Evolutionary conservation across 2,888 invertebrate species (phyloP).

Genomic region (Stenolophus ochropezus): DNA sequence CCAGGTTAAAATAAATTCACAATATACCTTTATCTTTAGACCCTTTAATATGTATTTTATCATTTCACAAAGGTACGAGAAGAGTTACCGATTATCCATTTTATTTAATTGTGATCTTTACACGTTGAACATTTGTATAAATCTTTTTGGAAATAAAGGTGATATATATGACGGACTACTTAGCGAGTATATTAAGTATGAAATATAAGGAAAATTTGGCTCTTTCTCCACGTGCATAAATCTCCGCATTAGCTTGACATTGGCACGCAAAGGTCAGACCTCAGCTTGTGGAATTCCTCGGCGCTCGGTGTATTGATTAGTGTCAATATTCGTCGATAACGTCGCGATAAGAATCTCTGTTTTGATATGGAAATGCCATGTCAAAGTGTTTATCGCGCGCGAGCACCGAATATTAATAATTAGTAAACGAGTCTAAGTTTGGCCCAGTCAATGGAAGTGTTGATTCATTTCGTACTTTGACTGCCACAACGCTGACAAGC

Average conservation of each 20-base stretch:
- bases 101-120: too few relatives aligned
- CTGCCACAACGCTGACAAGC: conserved; percentile 2
- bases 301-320: conserved; percentile 28
- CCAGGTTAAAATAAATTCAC: too few relatives aligned
- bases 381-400: conserved; percentile 28
- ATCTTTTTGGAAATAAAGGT: neutral
- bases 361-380: conserved; percentile 47
- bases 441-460: conserved; percentile 13
- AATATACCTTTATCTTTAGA: too few relatives aligned
- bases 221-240: neutral
- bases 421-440: conserved; percentile 33
- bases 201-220: neutral
- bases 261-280: neutral
- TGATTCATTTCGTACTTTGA: neutral
- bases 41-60: too few relatives aligned
- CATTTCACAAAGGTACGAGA: too few relatives aligned
- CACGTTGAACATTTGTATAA: too few relatives aligned
- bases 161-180: neutral
- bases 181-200: neutral
- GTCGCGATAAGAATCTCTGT: conserved; percentile 40
- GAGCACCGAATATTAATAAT: conserved; percentile 30
- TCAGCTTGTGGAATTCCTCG: conserved; percentile 8
- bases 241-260: neutral
- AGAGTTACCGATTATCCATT: too few relatives aligned
- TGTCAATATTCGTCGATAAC: conserved; percentile 38